Evolutionary conservation across 2,888 invertebrate species (phyloP).

Genomic region (Ophion costatus): DNA sequence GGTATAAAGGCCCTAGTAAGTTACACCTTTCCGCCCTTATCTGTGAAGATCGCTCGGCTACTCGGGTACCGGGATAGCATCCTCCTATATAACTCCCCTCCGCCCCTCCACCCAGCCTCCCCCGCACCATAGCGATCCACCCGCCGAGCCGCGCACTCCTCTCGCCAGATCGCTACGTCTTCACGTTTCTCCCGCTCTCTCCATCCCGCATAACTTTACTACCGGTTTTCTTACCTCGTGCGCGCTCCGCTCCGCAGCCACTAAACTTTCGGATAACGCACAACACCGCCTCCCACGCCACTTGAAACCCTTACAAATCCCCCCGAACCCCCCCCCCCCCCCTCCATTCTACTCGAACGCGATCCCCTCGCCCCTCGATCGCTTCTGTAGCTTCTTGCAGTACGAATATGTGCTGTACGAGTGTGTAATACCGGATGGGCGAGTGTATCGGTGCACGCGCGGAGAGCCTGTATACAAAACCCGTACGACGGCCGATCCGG

Average conservation of each 20-base stretch:
- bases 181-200: slow-evolving; percentile 66
- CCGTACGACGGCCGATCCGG: slow-evolving; percentile 58
- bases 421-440: not conserved
- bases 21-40: slow-evolving; percentile 82
- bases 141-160: slow-evolving; percentile 35
- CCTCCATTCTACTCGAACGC: slow-evolving; percentile 46
- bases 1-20: slow-evolving; percentile 78
- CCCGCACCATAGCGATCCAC: not conserved
- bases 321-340: slow-evolving; percentile 56
- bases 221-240: slow-evolving; percentile 79
- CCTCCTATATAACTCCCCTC: slow-evolving; percentile 43
- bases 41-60: slow-evolving; percentile 79
- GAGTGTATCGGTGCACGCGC: slow-evolving; percentile 1
- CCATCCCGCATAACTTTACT: slow-evolving; percentile 81
- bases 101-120: slow-evolving; percentile 17
- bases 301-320: slow-evolving; percentile 73
- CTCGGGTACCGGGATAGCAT: slow-evolving; percentile 78
- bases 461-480: slow-evolving; percentile 49
- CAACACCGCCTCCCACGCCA: slow-evolving; percentile 68
- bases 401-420: slow-evolving; percentile 40
- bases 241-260: slow-evolving; percentile 71
- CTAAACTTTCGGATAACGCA: slow-evolving; percentile 80
- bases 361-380: slow-evolving; percentile 47
- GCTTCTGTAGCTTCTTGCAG: slow-evolving; percentile 57
- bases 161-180: slow-evolving; percentile 35